These are phyloP conservation scores for Cassiopea andromeda DNA, from an alignment of 30 jellyfish, hydroid and myxozoan species.

Conservation along the genomic window DNA sequence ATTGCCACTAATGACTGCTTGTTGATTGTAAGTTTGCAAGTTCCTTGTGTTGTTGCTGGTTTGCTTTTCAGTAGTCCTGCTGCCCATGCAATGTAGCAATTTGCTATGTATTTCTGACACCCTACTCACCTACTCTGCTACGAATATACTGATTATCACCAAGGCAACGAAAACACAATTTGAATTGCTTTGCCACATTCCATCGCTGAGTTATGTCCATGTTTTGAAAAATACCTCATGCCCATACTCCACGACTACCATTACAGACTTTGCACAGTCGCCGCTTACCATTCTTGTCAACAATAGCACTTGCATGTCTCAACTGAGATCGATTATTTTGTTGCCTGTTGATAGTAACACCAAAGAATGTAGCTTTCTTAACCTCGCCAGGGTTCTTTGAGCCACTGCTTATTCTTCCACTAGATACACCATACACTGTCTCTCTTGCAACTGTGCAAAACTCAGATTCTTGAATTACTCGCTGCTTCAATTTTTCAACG, in stretches of 20 bases:
- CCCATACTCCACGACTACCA: constrained; percentile 34
- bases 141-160: constrained; percentile 17
- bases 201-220: constrained; percentile 23
- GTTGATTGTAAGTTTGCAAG: background rate
- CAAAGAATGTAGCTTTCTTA: constrained; percentile 16
- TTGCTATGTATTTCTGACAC: constrained; percentile 28
- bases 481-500: constrained; percentile 9
- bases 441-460: constrained; percentile 46
- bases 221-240: constrained; percentile 20
- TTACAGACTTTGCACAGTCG: constrained; percentile 46
- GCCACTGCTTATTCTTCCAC: constrained; percentile 15
- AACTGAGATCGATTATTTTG: background rate
- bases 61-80: constrained; percentile 22
- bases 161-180: constrained; percentile 57
- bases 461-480: constrained; percentile 27
- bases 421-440: constrained; percentile 32
- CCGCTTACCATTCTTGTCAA: constrained; percentile 17
- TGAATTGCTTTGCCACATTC: constrained; percentile 30
- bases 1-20: constrained; percentile 19
- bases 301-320: constrained; percentile 21
- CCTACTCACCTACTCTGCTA: constrained; percentile 38
- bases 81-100: constrained; percentile 22
- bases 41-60: background rate
- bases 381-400: background rate
- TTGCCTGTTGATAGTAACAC: constrained; percentile 1